phyloP scores from a whole-genome alignment of 92 coral and sea anemone genomes.

The Porites cylindrica region DNA sequence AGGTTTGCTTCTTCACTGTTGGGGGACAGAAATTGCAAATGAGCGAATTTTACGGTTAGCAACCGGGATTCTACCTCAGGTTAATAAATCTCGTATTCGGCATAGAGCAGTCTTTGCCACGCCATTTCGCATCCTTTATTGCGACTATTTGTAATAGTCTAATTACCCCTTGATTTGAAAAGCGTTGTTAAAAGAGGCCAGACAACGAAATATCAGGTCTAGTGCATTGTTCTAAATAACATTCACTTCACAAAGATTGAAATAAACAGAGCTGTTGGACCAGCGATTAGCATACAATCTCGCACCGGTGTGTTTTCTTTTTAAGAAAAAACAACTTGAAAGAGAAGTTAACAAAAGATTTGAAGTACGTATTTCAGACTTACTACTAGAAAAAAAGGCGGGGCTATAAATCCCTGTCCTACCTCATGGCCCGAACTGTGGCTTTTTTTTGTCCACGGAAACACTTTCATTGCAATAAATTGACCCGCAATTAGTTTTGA shows the following conservation, averaged over 20 bases:
- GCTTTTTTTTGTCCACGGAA: too few species aligned
- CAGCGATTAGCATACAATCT: constrained; percentile 22
- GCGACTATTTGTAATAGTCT: constrained; percentile 12
- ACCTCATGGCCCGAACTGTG: too few species aligned
- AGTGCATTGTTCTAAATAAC: constrained; percentile 6
- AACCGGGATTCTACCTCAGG: constrained; percentile 4
- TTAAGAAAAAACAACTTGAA: not conserved
- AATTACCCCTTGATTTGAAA: constrained; percentile 31
- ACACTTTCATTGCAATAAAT: too few species aligned
- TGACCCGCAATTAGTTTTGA: not conserved
- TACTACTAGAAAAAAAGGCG: too few species aligned
- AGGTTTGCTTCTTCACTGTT: constrained; percentile 2
- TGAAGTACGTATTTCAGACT: not conserved
- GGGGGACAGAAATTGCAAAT: constrained; percentile 2
- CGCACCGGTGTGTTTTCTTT: constrained; percentile 20
- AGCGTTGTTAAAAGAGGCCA: constrained; percentile 29
- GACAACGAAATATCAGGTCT: constrained; percentile 21
- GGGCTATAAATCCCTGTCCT: too few species aligned
- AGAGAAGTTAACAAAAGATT: not conserved
- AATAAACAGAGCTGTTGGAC: not conserved
- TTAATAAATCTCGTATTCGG: constrained; percentile 18
- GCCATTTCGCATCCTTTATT: constrained; percentile 23
- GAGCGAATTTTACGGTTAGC: not conserved
- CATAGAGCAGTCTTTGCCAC: not conserved
- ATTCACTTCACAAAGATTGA: constrained; percentile 23